Evolutionary conservation across 2,113 vertebrate species (phyloP).

Genomic region (Pseudonaja textilis): DNA sequence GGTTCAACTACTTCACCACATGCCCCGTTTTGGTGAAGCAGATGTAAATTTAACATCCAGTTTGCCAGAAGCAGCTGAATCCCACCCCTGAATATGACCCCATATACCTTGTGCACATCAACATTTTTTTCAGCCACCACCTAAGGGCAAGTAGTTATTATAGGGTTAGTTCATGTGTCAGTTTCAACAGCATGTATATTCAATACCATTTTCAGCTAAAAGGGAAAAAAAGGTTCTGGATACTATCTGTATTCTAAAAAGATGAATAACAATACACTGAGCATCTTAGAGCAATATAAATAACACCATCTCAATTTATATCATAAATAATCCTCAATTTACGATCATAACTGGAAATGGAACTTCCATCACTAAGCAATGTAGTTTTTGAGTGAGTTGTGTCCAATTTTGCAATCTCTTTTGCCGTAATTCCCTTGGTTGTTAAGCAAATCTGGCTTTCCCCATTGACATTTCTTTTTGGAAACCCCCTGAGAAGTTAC

Average conservation of each 20-base stretch:
- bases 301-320: neutral
- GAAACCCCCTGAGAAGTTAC: neutral
- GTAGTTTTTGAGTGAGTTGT: neutral
- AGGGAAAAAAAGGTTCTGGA: neutral
- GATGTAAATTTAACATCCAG: too few species aligned
- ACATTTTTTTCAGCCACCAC: neutral
- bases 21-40: too few species aligned
- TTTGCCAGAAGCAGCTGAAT: too few species aligned
- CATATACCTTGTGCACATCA: neutral
- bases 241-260: neutral
- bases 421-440: neutral
- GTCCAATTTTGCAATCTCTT: neutral
- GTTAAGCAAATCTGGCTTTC: neutral
- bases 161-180: neutral
- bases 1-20: too few species aligned
- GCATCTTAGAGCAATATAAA: neutral
- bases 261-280: neutral
- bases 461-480: neutral
- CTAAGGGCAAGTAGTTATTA: slow-evolving; percentile 1
- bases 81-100: neutral
- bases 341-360: neutral
- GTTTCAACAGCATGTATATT: slow-evolving; percentile 13
- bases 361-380: neutral
- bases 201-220: slow-evolving; percentile 6
- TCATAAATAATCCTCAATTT: neutral